Conservation (phyloP, 2,888 invertebrate species). For the Piscicola geometra region DNA sequence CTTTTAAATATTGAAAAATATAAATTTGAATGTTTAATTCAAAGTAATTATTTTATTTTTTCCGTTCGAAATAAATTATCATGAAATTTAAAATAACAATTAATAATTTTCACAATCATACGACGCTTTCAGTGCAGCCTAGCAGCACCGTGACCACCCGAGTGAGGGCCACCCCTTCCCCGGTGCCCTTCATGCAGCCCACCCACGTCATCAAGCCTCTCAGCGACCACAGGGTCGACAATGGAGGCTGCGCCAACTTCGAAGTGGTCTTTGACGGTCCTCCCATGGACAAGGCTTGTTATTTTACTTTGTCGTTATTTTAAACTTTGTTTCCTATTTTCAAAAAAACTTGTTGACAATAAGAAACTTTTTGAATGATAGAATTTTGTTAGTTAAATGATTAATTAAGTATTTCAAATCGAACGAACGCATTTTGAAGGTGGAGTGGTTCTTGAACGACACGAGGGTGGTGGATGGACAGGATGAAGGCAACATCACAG, state of each 20-base stretch:
- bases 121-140: constrained; percentile 20
- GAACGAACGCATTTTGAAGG: neutral
- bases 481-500: neutral
- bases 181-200: constrained; percentile 25
- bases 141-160: constrained; percentile 8
- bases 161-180: constrained; percentile 28
- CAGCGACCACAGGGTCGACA: constrained; percentile 11
- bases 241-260: constrained; percentile 26
- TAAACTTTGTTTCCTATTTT: neutral
- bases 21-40: too few species aligned
- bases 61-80: too few species aligned
- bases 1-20: too few species aligned
- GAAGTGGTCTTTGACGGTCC: constrained; percentile 23
- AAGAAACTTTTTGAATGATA: neutral
- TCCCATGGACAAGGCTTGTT: neutral
- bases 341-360: neutral
- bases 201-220: constrained; percentile 29
- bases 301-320: too few species aligned
- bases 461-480: neutral
- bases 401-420: neutral
- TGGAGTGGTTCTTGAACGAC: constrained; percentile 6
- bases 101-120: too few species aligned
- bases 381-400: neutral
- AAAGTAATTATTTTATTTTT: too few species aligned
- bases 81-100: too few species aligned